These are phyloP conservation scores for Melanotaenia boesemani DNA, from an alignment of 2,797 vertebrate genomes.

Conservation along the genomic window DNA sequence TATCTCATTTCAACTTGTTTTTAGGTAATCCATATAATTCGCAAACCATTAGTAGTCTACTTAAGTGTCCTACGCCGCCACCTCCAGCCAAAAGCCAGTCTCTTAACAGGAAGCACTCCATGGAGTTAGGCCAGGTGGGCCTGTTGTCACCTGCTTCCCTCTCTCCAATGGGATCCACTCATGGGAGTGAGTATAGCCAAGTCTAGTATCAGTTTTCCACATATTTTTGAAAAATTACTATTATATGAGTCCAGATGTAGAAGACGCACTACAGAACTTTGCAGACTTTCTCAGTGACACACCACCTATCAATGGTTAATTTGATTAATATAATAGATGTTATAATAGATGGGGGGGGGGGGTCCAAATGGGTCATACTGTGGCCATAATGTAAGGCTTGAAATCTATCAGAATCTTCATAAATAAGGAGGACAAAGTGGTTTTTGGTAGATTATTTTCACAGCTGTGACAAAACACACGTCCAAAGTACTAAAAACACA, in stretches of 20 bases:
- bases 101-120: slow-evolving; percentile 94
- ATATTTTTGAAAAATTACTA: slow-evolving; percentile 23
- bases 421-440: no score
- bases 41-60: slow-evolving; percentile 91
- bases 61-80: slow-evolving; percentile 96
- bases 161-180: slow-evolving; percentile 93
- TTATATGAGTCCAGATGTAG: slow-evolving; percentile 31
- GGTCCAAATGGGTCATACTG: no score
- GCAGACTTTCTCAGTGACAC: neutral
- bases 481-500: no score
- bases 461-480: no score
- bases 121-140: slow-evolving; percentile 92
- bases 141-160: slow-evolving; percentile 93
- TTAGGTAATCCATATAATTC: slow-evolving; percentile 94
- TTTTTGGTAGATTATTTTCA: no score
- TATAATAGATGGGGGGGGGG: no score
- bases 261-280: neutral
- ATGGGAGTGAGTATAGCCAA: slow-evolving; percentile 88
- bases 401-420: no score
- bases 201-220: neutral
- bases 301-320: no score
- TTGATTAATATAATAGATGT: no score
- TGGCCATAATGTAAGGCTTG: no score
- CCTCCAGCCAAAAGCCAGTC: slow-evolving; percentile 91
- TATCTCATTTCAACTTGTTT: neutral